phyloP scores from a whole-genome alignment of 2,888 invertebrate species.

The Trissolcus japonicus region DNA sequence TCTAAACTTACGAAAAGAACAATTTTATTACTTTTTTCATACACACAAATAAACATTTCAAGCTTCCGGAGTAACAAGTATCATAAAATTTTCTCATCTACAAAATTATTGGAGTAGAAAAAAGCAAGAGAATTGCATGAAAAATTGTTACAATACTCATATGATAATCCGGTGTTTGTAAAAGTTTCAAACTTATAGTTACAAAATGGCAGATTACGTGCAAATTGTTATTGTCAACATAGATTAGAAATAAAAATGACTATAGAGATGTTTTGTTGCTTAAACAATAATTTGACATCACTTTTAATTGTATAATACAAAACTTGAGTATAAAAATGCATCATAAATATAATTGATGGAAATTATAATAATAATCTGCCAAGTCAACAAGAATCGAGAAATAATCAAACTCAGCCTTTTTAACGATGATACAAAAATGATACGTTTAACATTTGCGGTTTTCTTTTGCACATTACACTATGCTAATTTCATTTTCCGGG shows the following conservation, averaged over 20 bases:
- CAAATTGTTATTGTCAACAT: conserved; percentile 24
- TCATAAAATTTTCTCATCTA: too few relatives aligned
- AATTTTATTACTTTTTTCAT: not conserved
- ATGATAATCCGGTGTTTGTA: too few relatives aligned
- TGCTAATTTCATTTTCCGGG: not conserved
- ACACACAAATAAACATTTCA: too few relatives aligned
- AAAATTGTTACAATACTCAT: too few relatives aligned
- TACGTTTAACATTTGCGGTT: not conserved
- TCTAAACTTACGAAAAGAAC: not conserved
- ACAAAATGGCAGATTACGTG: conserved; percentile 26
- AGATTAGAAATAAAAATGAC: conserved; percentile 5
- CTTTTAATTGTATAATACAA: conserved; percentile 7
- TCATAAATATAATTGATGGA: not conserved
- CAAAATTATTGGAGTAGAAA: too few relatives aligned
- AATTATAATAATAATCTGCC: conserved; percentile 18
- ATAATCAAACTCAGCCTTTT: conserved; percentile 43
- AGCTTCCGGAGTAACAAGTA: too few relatives aligned
- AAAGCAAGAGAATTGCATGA: too few relatives aligned
- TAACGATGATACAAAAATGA: conserved; percentile 10
- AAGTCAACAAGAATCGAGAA: conserved; percentile 31
- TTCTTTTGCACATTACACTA: not conserved
- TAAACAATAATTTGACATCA: not conserved
- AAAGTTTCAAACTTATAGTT: not conserved
- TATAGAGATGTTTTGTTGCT: conserved; percentile 6
- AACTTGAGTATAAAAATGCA: conserved; percentile 12